Evolutionary conservation across 2,113 vertebrate species (phyloP), one percentile per base, ranked within the genome.

Genomic region (Notarius lentiginosus): DNA sequence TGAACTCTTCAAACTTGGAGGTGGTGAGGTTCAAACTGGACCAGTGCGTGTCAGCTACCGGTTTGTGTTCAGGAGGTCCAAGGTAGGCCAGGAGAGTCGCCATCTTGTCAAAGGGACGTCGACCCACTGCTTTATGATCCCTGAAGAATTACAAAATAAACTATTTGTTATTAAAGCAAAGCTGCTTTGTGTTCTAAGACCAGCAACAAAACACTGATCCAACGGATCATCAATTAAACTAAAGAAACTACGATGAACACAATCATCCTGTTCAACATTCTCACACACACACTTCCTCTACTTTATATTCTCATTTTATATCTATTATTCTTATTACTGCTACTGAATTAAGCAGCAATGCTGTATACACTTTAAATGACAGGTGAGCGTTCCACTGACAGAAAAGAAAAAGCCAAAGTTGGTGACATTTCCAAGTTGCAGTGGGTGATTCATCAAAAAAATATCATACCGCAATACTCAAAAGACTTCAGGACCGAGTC

Each of bases 1-100:
- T 99, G 89, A 99, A 99, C 91, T 99, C 98, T 88, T 99, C 98
- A 94, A 99, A 99, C 88, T 99, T 99, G 76, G 98, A 99, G 90
- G 98, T 99, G 22, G 98, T 99, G 89, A 99, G 96, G 90, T 99
- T 99, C 86, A 99, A 96, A 89, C 98, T 99, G 92, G 98, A 99
- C 98, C 98, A 99, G 77, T 99, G 98, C 0, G 98, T 99, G 88
- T 99, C 98, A 18, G 98, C 98, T 89, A 99, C 98, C 2, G 98
- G 98, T 88, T 99, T 99, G 94, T 99, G 98, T 87, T 99, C 98
- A 2, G 98, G 98, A 61, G 98, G 98, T 4, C 98, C 98, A 7
- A 99, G 93, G 88, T 99, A 99, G 1, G 98, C 98, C 84, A 99
- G 95, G 30, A 99, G 96, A 17, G 98, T 99, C 1, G 98, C 97